These are phyloP conservation scores for Teleiodes luculella DNA, from an alignment of 2,888 invertebrate genomes.

Conservation along the genomic window DNA sequence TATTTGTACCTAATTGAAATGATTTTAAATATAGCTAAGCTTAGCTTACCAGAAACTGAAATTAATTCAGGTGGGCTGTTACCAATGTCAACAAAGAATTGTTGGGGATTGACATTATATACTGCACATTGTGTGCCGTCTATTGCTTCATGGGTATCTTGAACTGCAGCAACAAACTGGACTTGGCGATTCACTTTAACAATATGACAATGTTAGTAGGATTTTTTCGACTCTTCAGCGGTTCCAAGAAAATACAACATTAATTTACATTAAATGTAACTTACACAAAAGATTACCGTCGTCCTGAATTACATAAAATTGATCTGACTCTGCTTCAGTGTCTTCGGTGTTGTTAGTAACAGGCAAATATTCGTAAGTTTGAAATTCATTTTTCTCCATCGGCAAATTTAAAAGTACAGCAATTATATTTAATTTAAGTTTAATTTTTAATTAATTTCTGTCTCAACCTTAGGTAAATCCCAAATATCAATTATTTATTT, in stretches of 20 bases:
- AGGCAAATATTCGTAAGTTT: slow-evolving; percentile 57
- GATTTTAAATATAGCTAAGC: no score
- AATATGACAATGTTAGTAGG: neutral
- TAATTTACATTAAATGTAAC: slow-evolving; percentile 19
- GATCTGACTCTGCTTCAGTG: slow-evolving; percentile 41
- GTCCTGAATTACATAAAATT: slow-evolving; percentile 62
- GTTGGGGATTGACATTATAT: slow-evolving; percentile 55
- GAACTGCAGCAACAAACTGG: slow-evolving; percentile 53
- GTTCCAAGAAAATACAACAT: no score
- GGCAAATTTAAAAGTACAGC: neutral
- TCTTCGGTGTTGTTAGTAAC: slow-evolving; percentile 29
- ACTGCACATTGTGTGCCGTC: slow-evolving; percentile 45
- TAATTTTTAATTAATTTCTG: no score
- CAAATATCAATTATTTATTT: no score
- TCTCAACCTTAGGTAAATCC: no score
- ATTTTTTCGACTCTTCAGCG: no score
- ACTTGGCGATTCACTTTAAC: slow-evolving; percentile 56
- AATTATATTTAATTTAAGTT: no score
- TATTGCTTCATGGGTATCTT: slow-evolving; percentile 44
- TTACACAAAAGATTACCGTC: slow-evolving; percentile 59
- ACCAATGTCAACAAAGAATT: slow-evolving; percentile 53
- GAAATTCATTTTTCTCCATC: slow-evolving; percentile 60
- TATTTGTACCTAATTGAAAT: no score
- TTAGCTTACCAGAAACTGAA: slow-evolving; percentile 45
- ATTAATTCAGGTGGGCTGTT: slow-evolving; percentile 49